These are phyloP conservation scores for Oreocharis arfaki DNA, from an alignment of 2,113 vertebrate genomes.

Conservation along the genomic window DNA sequence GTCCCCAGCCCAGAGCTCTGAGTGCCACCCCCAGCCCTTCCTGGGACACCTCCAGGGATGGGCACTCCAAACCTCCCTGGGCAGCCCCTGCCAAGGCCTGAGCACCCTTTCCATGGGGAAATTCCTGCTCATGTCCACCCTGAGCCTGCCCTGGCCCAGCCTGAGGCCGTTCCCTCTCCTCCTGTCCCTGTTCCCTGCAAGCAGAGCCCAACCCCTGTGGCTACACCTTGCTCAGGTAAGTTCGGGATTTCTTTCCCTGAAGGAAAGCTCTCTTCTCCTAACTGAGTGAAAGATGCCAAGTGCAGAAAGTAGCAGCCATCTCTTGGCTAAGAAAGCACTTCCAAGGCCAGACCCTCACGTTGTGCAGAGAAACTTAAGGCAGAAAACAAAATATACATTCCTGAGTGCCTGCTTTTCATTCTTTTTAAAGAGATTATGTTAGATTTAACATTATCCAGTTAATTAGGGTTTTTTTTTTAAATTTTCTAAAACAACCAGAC, in stretches of 20 bases:
- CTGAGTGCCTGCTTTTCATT: background rate
- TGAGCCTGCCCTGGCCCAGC: background rate
- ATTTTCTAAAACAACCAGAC: background rate
- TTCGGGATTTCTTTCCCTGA: background rate
- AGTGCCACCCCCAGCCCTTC: background rate
- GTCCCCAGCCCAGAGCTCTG: background rate
- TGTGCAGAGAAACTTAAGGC: background rate
- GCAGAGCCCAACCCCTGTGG: rapidly evolving
- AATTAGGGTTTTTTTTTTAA: background rate
- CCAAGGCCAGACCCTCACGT: background rate
- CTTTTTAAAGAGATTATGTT: background rate
- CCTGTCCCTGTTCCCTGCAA: background rate
- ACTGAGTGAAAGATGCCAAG: background rate
- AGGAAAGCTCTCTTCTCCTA: background rate
- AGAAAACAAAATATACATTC: background rate
- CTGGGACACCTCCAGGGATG: background rate
- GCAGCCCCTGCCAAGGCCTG: background rate
- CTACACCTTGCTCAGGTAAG: background rate
- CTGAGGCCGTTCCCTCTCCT: background rate
- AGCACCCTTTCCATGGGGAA: background rate
- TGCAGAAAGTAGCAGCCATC: background rate
- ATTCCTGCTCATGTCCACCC: background rate
- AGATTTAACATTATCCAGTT: background rate
- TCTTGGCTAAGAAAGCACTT: background rate
- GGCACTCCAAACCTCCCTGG: background rate